These are phyloP conservation scores for Tinamus major DNA, from an alignment of 2,797 vertebrate species.

Conservation along the genomic window DNA sequence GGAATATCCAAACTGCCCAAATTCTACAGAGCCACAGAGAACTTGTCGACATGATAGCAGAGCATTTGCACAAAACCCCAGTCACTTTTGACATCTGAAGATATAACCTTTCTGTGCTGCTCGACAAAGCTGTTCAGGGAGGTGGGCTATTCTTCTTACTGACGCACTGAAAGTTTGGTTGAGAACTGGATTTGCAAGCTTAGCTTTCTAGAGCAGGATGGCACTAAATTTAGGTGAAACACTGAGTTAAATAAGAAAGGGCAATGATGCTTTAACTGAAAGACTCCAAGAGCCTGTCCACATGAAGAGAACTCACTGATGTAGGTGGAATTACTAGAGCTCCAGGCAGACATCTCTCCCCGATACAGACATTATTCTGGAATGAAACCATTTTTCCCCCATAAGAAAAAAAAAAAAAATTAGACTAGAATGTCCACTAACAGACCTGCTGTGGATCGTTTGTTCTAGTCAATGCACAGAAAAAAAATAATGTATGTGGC, in stretches of 20 bases:
- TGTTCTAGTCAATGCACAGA: not conserved
- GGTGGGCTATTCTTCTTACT: constrained; percentile 12
- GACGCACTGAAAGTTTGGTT: constrained; percentile 5
- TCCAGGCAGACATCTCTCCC: not conserved
- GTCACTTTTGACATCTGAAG: constrained; percentile 46
- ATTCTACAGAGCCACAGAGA: constrained; percentile 32
- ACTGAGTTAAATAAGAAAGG: not conserved
- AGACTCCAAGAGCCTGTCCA: not conserved
- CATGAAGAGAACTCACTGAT: not conserved
- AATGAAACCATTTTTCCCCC: not conserved
- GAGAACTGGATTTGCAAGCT: constrained; percentile 48
- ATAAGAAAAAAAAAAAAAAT: not conserved
- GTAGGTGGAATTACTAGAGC: not conserved
- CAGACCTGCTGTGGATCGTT: not conserved
- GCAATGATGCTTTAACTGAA: not conserved
- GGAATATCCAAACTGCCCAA: constrained; percentile 41
- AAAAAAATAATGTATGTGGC: not conserved
- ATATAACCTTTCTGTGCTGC: constrained; percentile 9
- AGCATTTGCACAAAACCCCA: constrained; percentile 30
- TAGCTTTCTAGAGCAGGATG: not conserved
- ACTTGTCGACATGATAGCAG: not conserved
- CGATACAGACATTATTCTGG: not conserved
- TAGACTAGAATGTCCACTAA: not conserved
- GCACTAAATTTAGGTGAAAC: not conserved
- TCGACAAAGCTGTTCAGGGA: constrained; percentile 36